Percentiles rank a stretch among this genome's conserved stretches.
phyloP scores from a whole-genome alignment of 37 sponge, comb jelly and placozoan genomes.

The Beroe ovata region DNA sequence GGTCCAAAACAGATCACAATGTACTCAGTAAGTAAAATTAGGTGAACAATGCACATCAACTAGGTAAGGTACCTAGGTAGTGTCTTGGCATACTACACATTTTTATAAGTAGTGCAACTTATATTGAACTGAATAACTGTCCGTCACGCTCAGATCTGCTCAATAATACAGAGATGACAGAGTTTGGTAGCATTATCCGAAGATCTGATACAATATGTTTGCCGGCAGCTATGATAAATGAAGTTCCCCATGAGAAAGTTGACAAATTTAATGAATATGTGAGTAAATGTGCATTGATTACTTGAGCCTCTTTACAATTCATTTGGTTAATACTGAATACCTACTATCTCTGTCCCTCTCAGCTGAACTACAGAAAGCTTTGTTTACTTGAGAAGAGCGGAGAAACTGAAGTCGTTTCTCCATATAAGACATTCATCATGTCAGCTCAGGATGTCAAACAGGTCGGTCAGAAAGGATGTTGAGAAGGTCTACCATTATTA shows the following conservation, averaged over 20 bases:
- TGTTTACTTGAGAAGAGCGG: background rate
- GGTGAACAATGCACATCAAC: too few species aligned
- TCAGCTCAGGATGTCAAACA: background rate
- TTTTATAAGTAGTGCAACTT: too few species aligned
- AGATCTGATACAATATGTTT: background rate
- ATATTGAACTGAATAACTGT: too few species aligned
- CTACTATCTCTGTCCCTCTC: too few species aligned
- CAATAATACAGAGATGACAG: constrained; percentile 38
- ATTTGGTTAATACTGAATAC: too few species aligned
- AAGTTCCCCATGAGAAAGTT: background rate
- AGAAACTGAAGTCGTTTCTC: background rate
- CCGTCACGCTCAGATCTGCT: constrained; percentile 11
- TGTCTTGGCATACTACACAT: too few species aligned
- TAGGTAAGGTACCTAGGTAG: too few species aligned
- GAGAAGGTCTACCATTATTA: too few species aligned
- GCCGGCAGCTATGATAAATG: background rate
- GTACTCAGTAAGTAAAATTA: background rate
- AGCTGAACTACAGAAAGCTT: background rate
- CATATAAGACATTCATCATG: background rate
- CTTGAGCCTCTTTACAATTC: too few species aligned
- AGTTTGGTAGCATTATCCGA: constrained; percentile 8
- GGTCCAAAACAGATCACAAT: constrained; percentile 10
- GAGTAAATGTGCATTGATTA: too few species aligned
- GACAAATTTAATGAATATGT: background rate
- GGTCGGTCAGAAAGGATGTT: too few species aligned